Conservation (phyloP, 2,888 invertebrate genomes). For the Palloptera scutellata region DNA sequence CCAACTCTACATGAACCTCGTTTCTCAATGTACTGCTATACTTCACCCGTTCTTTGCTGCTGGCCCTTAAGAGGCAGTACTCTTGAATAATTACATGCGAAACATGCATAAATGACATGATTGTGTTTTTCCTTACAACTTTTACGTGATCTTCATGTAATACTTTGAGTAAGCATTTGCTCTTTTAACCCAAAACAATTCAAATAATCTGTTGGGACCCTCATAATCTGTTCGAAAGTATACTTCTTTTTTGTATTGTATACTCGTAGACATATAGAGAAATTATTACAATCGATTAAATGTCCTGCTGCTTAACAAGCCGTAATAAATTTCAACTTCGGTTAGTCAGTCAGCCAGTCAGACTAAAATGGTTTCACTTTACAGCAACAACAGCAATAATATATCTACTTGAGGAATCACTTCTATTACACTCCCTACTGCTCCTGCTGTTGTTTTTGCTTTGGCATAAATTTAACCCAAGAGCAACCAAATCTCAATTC, state of each 20-base stretch:
- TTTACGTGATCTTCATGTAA: no score
- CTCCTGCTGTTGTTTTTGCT: slow-evolving; percentile 7
- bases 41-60: no score
- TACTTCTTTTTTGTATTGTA: no score
- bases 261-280: not conserved
- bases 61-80: no score
- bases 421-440: not conserved
- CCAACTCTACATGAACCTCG: no score
- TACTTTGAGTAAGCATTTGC: no score
- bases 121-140: no score
- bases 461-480: slow-evolving; percentile 29
- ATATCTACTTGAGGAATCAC: not conserved
- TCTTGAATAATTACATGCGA: no score
- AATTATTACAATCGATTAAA: slow-evolving; percentile 29
- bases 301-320: slow-evolving; percentile 14
- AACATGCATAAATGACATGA: no score
- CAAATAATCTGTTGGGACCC: not conserved
- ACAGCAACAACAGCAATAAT: slow-evolving; percentile 9
- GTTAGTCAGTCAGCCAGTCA: not conserved
- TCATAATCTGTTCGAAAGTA: not conserved
- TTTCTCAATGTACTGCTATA: no score
- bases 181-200: no score
- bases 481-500: no score
- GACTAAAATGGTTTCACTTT: not conserved
- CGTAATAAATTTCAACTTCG: slow-evolving; percentile 26